These are phyloP conservation scores for Calosoma granatense DNA, from an alignment of 1,140 invertebrate species.

Conservation along the genomic window DNA sequence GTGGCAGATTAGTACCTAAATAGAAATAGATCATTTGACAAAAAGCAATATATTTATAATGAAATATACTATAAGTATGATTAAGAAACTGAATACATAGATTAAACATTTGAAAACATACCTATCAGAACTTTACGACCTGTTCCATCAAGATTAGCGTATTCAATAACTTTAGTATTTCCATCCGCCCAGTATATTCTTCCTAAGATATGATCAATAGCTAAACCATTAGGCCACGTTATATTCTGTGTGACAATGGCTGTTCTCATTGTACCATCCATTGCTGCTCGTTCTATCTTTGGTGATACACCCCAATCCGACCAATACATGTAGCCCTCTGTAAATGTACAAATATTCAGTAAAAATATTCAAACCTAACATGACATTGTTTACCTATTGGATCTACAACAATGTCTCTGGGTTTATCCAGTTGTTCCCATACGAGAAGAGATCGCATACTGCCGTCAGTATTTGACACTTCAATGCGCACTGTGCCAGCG, in stretches of 20 bases:
- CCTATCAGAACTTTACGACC: slow-evolving; percentile 56
- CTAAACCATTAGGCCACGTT: slow-evolving; percentile 72
- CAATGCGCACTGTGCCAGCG: slow-evolving; percentile 66
- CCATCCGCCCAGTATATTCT: slow-evolving; percentile 78
- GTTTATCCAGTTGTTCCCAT: slow-evolving; percentile 71
- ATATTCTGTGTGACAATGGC: slow-evolving; percentile 57
- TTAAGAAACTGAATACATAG: not conserved
- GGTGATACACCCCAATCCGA: slow-evolving; percentile 76
- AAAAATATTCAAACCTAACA: not conserved
- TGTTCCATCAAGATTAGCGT: slow-evolving; percentile 68
- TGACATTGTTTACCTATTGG: slow-evolving; percentile 45
- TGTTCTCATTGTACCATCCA: slow-evolving; percentile 71
- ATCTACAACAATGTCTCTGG: slow-evolving; percentile 75
- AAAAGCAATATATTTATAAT: not conserved
- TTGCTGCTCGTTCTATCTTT: slow-evolving; percentile 73
- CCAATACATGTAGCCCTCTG: slow-evolving; percentile 75
- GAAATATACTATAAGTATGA: slow-evolving; percentile 1
- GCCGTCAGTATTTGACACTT: slow-evolving; percentile 70
- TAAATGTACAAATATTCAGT: slow-evolving; percentile 11
- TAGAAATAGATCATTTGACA: slow-evolving; percentile 15
- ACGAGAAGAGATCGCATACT: slow-evolving; percentile 63
- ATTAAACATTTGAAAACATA: slow-evolving; percentile 28
- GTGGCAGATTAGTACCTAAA: slow-evolving; percentile 48
- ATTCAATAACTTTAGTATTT: slow-evolving; percentile 68
- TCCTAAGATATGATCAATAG: slow-evolving; percentile 60